Evolutionary conservation across 2,888 invertebrate genomes (phyloP), one percentile per base, ranked within the genome.

Genomic region (Tricholauxania praeusta): DNA sequence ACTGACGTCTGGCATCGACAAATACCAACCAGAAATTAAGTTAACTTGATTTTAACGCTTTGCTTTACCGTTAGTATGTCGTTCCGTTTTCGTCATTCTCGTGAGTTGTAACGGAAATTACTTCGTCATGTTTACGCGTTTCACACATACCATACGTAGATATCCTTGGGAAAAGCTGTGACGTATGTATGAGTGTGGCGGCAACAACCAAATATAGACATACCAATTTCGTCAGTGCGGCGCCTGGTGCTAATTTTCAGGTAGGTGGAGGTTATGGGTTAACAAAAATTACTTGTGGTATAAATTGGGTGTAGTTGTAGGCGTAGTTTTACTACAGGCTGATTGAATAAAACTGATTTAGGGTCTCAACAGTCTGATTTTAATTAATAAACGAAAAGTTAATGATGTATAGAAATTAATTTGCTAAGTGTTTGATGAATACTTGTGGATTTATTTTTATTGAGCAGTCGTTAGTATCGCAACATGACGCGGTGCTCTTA

Each of bases 21-120:
- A 62, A 67, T 66, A 67, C 62, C 67, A 67, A 67, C 62, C 67
- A 67, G 55, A 72, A 72, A 65, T 55, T 8, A 47, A 62, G 62
- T 72, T 72, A 72, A 59, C 72, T 70, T 70, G 47, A 53, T 47
- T 70, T 52, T 53, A 70, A 51, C 52, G 62, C 47, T 39, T 62
- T n/a, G 17, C 49, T 15, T 28, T 49, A 28, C 39, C 22, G 2
- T 51, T 39, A 39, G 39, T 10, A 10, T 32, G 19, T 19, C 48
- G 17, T 39, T 12, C 8, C 69, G 60, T 48, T n/a, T 63, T 28
- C 52, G 19, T 52, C 53, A 67, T 22, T 47, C 39, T 62, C 15
- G 52, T 69, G 32, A 53, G 32, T 39, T 47, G 22, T 28, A 49
- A 48, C 70, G 70, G 70, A 70, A 70, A 70, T 70, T 70, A 53